Base-by-base conservation (phyloP, 1,140 invertebrate species). In the Phocides pigmalion region DNA sequence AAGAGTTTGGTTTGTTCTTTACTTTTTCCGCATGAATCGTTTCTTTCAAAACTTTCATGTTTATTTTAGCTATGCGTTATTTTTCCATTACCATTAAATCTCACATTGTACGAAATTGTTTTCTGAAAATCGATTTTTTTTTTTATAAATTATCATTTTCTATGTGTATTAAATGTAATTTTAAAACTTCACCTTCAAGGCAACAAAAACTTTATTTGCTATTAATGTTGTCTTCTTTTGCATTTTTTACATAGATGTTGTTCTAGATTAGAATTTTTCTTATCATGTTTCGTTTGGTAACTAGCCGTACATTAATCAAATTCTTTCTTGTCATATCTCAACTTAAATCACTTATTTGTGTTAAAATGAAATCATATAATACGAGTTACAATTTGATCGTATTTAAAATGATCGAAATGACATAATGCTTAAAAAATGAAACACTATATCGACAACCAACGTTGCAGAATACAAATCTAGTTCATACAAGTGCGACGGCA, bases 401-500 rank as follows among this genome's bases (percentile, higher is more conserved):
- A 8, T 2, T 41, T 16, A 17, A 16, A 41, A 41, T 16, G 5
- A 3, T 8, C 25, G 25, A 28, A 28, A 28, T 28, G n/a, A 4
- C 25, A 28, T 3, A 22, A 22, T 5, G 2, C 2, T 3, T 22
- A 32, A 32, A 32, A 32, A 8, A 32, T 1, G 1, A 32, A 35
- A 35, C 32, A n/a, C 3, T 1, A n/a, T 35, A 35, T n/a, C 11
- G 3, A 16, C n/a, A 1, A 32, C 9, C 61, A 35, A 16, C 14
- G 2, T 69, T 75, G 22, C 72, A 87, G 82, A 85, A 85, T 49
- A 82, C 84, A 37, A 89, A 87, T 53, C 63, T 91, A 51, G 87
- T 89, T 5, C 89, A 91, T 50, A 87, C 87, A 28, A 92, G 92
- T 53, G 92, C 92, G 9, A 77, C 89, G 64, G 76, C 88, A 22